Percentiles rank a stretch among this genome's conserved stretches.
Evolutionary conservation across 1,140 invertebrate genomes (phyloP).

Genomic region (Lutraria rhynchaena): DNA sequence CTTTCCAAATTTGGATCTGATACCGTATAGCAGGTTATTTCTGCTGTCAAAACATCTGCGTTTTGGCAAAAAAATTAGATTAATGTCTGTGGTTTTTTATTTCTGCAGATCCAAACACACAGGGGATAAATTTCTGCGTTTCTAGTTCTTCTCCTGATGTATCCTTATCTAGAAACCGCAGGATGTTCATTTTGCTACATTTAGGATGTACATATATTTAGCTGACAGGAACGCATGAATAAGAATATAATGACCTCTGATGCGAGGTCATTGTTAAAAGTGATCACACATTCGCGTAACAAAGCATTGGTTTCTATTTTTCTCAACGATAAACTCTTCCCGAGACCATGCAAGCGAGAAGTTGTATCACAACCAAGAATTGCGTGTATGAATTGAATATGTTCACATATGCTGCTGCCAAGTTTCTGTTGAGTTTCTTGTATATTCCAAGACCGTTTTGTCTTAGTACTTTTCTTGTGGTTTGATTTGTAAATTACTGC

Average conservation of each 20-base stretch:
- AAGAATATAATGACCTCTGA: not conserved
- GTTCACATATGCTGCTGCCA: no score
- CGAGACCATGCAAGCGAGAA: not conserved
- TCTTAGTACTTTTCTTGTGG: no score
- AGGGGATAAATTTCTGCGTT: no score
- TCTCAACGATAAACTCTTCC: not conserved
- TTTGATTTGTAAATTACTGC: no score
- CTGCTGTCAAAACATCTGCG: not conserved
- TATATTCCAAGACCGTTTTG: no score
- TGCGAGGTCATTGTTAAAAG: not conserved
- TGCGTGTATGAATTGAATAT: not conserved
- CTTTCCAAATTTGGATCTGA: not conserved
- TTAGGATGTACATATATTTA: not conserved
- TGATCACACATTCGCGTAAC: not conserved
- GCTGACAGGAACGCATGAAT: not conserved
- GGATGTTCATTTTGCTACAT: not conserved
- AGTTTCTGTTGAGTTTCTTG: no score
- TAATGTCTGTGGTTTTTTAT: not conserved
- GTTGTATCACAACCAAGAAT: not conserved
- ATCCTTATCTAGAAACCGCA: not conserved
- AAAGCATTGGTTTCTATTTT: not conserved
- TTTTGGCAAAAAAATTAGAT: not conserved
- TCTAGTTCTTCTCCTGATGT: no score
- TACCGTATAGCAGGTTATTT: not conserved
- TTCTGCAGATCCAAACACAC: not conserved